Percentiles rank a stretch among this genome's conserved stretches.
These are phyloP conservation scores for Agrotis puta DNA, from an alignment of 2,888 invertebrate genomes.

Conservation along the genomic window DNA sequence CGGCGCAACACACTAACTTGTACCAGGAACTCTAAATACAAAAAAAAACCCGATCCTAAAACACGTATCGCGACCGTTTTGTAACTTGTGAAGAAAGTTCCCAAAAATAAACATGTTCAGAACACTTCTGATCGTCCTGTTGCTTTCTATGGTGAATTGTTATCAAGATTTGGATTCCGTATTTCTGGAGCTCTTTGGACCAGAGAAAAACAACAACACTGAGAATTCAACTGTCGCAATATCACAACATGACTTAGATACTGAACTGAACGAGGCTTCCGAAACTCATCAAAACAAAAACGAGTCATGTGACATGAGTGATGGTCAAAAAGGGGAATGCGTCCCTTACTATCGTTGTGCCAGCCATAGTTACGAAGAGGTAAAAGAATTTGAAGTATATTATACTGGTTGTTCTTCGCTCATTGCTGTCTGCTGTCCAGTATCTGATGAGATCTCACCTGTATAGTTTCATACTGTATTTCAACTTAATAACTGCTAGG, in stretches of 20 bases:
- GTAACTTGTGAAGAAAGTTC: neutral
- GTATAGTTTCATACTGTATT: too few species aligned
- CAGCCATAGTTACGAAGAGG: too few species aligned
- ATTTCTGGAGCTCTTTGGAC: neutral
- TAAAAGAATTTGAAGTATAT: too few species aligned
- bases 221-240: neutral
- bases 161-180: neutral
- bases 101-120: neutral
- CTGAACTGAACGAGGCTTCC: neutral
- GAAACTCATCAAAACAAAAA: neutral
- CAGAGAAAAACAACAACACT: neutral
- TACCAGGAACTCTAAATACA: neutral
- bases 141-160: neutral
- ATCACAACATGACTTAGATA: neutral
- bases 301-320: neutral
- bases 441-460: neutral
- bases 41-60: neutral
- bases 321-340: neutral
- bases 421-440: neutral
- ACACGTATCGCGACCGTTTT: neutral
- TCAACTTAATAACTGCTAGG: too few species aligned
- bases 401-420: too few species aligned
- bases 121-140: neutral
- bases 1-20: neutral
- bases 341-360: conserved; percentile 2